Conservation (phyloP, 2,888 invertebrate genomes). For the Drosophila neutralis region DNA sequence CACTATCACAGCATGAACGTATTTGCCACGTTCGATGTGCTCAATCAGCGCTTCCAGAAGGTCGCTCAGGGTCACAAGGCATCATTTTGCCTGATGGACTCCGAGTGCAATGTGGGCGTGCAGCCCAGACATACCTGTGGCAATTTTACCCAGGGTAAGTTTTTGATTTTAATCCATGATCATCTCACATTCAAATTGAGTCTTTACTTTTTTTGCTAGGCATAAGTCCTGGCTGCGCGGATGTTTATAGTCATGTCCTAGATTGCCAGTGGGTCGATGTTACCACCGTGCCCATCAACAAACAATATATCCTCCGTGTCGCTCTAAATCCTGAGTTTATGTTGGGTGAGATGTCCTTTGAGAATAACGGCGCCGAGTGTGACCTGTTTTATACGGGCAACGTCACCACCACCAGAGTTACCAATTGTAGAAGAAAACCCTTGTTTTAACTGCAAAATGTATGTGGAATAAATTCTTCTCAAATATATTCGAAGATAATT, state of each 20-base stretch:
- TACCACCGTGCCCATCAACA: constrained; percentile 72
- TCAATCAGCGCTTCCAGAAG: constrained; percentile 67
- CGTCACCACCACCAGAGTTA: constrained; percentile 62
- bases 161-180: not conserved
- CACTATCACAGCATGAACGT: constrained; percentile 82
- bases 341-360: constrained; percentile 77
- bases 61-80: constrained; percentile 82
- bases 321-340: constrained; percentile 80
- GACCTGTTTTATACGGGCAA: constrained; percentile 73
- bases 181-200: too few species aligned
- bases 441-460: constrained; percentile 36
- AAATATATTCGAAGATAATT: not conserved
- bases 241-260: constrained; percentile 69
- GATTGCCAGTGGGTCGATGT: constrained; percentile 83
- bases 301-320: constrained; percentile 72
- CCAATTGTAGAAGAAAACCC: constrained; percentile 64
- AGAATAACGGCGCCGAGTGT: constrained; percentile 82
- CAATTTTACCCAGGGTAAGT: constrained; percentile 77
- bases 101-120: constrained; percentile 66
- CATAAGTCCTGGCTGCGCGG: constrained; percentile 77
- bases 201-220: constrained; percentile 43
- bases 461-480: not conserved
- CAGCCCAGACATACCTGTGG: constrained; percentile 68
- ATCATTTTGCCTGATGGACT: constrained; percentile 80
- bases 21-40: constrained; percentile 80